Conservation (phyloP, 1,140 invertebrate species). For the Cylas formicarius region DNA sequence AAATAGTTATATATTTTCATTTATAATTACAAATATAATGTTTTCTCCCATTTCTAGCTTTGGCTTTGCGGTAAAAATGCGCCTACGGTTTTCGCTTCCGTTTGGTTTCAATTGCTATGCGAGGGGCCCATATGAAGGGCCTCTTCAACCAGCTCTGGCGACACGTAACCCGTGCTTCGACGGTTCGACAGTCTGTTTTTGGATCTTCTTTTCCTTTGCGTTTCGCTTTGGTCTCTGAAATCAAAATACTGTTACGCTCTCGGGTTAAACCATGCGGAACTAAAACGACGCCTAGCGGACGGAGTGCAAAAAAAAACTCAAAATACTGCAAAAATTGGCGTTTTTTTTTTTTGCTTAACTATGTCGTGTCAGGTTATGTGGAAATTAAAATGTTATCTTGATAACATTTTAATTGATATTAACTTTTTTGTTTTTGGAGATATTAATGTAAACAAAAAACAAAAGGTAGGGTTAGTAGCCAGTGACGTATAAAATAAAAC, state of each 20-base stretch:
- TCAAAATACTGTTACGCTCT: neutral
- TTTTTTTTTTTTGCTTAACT: neutral
- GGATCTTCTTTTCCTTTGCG: slow-evolving; percentile 35
- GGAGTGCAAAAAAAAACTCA: neutral
- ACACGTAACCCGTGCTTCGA: slow-evolving; percentile 34
- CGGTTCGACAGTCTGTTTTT: slow-evolving; percentile 36
- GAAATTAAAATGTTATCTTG: neutral
- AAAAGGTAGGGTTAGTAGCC: no score
- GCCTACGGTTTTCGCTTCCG: no score
- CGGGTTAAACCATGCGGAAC: neutral
- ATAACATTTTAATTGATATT: neutral
- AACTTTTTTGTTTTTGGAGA: no score
- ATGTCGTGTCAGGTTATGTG: neutral
- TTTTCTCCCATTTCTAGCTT: no score
- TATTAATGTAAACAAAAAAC: no score
- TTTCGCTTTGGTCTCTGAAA: slow-evolving; percentile 34
- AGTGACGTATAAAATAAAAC: no score
- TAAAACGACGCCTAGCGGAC: neutral
- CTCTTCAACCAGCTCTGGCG: slow-evolving; percentile 29
- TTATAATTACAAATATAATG: no score
- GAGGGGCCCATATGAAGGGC: slow-evolving; percentile 31
- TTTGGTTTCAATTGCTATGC: no score
- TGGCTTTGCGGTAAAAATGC: no score
- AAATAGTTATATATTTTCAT: no score
- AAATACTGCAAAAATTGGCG: neutral